A percentile compares a stretch with the other conserved stretches of the same genome.
These are phyloP conservation scores for Talpa occidentalis DNA, from an alignment of 2,113 vertebrate genomes.

Conservation along the genomic window DNA sequence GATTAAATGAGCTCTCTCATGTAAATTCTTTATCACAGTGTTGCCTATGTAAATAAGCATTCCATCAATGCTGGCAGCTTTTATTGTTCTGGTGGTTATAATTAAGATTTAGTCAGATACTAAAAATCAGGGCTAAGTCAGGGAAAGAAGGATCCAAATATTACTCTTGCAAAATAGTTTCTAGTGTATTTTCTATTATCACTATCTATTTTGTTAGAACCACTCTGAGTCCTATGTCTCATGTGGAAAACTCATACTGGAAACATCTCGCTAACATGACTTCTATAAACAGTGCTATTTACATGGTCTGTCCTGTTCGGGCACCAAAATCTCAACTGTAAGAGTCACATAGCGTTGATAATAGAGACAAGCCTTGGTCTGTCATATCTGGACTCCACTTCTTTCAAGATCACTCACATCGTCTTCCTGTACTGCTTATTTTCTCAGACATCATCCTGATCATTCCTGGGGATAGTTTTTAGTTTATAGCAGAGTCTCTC, in stretches of 20 bases:
- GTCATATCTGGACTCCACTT: not conserved
- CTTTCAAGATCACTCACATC: not conserved
- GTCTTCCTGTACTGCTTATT: not conserved
- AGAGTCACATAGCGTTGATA: not conserved
- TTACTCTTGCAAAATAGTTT: not conserved
- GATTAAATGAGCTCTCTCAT: not conserved
- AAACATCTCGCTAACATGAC: not conserved
- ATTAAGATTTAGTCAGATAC: not conserved
- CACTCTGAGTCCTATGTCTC: not conserved
- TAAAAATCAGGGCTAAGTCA: not conserved
- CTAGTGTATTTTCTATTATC: accelerated
- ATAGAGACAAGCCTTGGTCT: not conserved
- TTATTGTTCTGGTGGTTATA: not conserved
- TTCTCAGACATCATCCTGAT: not conserved
- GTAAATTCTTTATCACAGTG: not conserved
- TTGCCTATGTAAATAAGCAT: accelerated
- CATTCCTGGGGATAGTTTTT: not conserved
- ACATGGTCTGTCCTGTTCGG: not conserved
- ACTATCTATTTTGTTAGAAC: not conserved
- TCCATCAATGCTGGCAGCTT: not conserved
- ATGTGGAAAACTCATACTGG: not conserved
- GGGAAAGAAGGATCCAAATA: not conserved
- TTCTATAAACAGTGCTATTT: not conserved
- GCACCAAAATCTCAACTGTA: not conserved
- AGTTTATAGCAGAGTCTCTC: not conserved